Evolutionary conservation across 1,140 invertebrate species (phyloP).

Genomic region (Gonioctena quinquepunctata): DNA sequence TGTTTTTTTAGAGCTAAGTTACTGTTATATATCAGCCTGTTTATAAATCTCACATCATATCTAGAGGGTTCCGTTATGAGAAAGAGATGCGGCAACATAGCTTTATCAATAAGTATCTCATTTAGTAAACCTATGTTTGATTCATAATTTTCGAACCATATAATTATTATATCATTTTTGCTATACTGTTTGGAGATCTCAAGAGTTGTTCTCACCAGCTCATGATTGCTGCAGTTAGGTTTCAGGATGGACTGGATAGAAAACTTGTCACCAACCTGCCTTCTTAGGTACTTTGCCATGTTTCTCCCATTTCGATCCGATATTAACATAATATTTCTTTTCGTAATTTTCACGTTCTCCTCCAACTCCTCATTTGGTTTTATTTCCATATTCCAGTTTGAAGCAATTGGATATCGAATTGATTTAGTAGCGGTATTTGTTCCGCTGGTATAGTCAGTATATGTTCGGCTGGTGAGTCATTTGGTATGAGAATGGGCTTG

Average conservation of each 20-base stretch:
- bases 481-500: no score
- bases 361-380: no score
- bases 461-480: no score
- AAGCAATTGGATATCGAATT: no score
- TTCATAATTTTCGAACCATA: neutral
- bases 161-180: neutral
- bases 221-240: neutral
- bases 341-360: neutral
- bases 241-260: neutral
- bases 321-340: neutral
- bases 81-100: neutral
- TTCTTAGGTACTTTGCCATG: neutral
- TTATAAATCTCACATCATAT: slow-evolving; percentile 2
- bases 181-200: neutral
- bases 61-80: neutral
- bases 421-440: no score
- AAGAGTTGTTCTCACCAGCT: neutral
- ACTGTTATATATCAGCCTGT: neutral
- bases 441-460: no score
- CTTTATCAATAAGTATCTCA: neutral
- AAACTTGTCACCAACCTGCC: neutral
- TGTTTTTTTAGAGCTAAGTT: neutral
- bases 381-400: no score
- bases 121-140: neutral
- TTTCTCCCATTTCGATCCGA: neutral